Evolutionary conservation across 2,888 invertebrate genomes (phyloP).

Genomic region (Deroplatys truncata): DNA sequence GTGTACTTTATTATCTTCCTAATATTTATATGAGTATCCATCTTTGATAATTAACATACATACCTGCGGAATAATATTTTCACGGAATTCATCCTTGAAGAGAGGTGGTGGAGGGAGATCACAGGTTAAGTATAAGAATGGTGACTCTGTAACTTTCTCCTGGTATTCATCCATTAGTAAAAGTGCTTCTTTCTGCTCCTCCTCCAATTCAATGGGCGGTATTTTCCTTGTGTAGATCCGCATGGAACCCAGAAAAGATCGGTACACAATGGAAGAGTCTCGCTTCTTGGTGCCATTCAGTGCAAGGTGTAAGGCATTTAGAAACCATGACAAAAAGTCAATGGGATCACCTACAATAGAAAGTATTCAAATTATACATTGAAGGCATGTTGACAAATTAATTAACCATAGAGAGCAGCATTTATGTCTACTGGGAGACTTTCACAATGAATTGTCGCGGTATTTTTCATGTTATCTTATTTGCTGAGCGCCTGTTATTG

Average conservation of each 20-base stretch:
- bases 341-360: slow-evolving; percentile 84
- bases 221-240: slow-evolving; percentile 87
- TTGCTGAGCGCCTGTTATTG: too few relatives aligned
- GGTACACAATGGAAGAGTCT: slow-evolving; percentile 88
- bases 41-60: neutral
- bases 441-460: too few relatives aligned
- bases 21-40: too few relatives aligned
- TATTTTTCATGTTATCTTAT: too few relatives aligned
- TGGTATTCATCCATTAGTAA: slow-evolving; percentile 80
- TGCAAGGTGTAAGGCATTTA: slow-evolving; percentile 92
- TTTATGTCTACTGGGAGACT: too few relatives aligned
- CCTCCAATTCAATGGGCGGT: slow-evolving; percentile 87
- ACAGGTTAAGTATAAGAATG: slow-evolving; percentile 94
- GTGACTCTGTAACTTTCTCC: slow-evolving; percentile 82
- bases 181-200: slow-evolving; percentile 77
- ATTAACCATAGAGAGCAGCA: too few relatives aligned
- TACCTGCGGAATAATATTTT: slow-evolving; percentile 98
- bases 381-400: too few relatives aligned
- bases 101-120: slow-evolving; percentile 96
- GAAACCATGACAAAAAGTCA: slow-evolving; percentile 96
- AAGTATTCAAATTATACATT: neutral
- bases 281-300: slow-evolving; percentile 87
- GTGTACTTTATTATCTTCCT: too few relatives aligned
- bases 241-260: slow-evolving; percentile 91
- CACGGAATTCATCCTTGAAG: slow-evolving; percentile 95